Base-by-base conservation (phyloP, 2,113 vertebrate genomes). In the Passer montanus region DNA sequence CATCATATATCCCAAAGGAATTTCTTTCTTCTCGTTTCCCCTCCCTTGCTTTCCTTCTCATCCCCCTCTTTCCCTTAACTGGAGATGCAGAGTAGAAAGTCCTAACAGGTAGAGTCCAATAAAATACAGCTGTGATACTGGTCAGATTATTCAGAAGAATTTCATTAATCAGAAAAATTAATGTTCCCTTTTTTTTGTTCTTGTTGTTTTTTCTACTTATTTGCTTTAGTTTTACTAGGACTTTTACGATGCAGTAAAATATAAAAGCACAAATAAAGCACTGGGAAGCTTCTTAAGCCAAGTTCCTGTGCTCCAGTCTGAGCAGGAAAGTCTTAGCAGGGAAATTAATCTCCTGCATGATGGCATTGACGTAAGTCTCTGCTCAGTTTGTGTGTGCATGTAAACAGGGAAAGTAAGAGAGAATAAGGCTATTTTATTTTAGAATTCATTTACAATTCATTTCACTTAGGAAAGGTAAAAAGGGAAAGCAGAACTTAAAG, bases 1-100 rank as follows among this genome's bases (percentile, higher is more conserved):
- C 84, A 93, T 91, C 84, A 15, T 69, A 69, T 95, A 92, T 93
- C 96, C 95, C 95, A 97, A 92, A 96, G 85, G 95, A 90, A 88
- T 96, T 88, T 93, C 22, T 95, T 86, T 95, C 82, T 93, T 83
- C 50, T 68, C 11, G 9, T 81, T 94, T 93, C 13, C 35, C 22
- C 52, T 84, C 81, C 84, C 56, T 66, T 75, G 35, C 52, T 86
- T 68, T 92, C 5, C 15, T 69, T 88, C 35, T 87, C 67, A 84
- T 69, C 50, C 44, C 41, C 23, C 11, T 84, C 63, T 94, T 94
- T 26, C 22, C 27, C 23, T 56, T 70, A 41, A 43, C 15, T 66
- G 35, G 67, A 50, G n/a, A 60, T 77, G 23, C 31, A 59, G 62
- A 60, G 9, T 72, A n/a, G 31, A 84, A 85, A 73, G 63, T 68